Base-by-base conservation (phyloP, 2,797 vertebrate species). In the Pipistrellus pygmaeus region DNA sequence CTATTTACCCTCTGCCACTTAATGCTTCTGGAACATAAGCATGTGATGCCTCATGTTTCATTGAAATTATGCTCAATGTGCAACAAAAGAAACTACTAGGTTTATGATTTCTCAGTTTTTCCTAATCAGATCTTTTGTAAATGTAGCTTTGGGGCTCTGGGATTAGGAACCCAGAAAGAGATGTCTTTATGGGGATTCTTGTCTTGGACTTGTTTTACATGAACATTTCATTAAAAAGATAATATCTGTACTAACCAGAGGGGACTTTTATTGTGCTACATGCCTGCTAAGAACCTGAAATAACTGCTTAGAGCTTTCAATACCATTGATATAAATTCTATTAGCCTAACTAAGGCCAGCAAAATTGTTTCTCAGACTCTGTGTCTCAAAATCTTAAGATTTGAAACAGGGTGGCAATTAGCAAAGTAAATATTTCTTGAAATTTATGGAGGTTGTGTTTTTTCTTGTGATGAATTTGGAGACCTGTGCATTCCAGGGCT, bases 391-490 rank as follows among this genome's bases (percentile, higher is more conserved):
- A 12, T 80, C 71, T 94, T 64, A 91, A 94, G 85, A 81, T 81
- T 15, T 85, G 44, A 85, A 92, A 75, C 23, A 86, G 76, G n/a
- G 5, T 82, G 46, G 30, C 85, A 86, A 87, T 92, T 86, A 86
- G 82, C 57, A 88, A 76, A 93, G 51, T 94, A 95, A 80, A 71
- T 71, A 93, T 11, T 53, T 21, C 76, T 91, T 80, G 57, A 77
- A 21, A 2, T 95, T 81, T 88, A 75, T 53, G 88, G 6, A 93
- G 12, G 1, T n/a, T 69, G 41, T 77, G 88, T 97, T 95, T 95
- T 81, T 78, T 64, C 44, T 95, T 93, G 48, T 68, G 85, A 88
- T 89, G 83, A 78, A 76, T 93, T 23, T 87, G n/a, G 80, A 96
- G 4, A 44, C 17, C 83, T 92, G 48, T 82, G 5, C 35, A 5